Evolutionary conservation across 2,113 vertebrate species (phyloP).

Genomic region (Oryzias curvinotus): DNA sequence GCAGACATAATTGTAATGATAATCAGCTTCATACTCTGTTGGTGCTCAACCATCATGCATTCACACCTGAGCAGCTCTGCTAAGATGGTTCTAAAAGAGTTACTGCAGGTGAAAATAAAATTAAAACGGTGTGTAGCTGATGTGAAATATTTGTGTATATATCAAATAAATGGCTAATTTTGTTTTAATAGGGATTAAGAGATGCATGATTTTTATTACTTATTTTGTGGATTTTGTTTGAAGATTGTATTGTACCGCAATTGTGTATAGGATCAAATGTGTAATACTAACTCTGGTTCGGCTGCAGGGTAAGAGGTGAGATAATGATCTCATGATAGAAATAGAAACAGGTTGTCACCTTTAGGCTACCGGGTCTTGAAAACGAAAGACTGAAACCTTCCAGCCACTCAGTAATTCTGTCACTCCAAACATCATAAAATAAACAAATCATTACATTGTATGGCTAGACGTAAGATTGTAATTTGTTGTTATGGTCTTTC

Average conservation of each 20-base stretch:
- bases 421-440: too few relatives aligned
- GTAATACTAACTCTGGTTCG: conserved; percentile 22
- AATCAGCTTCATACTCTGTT: conserved; percentile 40
- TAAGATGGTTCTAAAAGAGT: not conserved
- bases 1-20: conserved; percentile 60
- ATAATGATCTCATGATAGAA: conserved; percentile 14
- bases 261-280: not conserved
- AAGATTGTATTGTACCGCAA: not conserved
- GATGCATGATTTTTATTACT: too few relatives aligned
- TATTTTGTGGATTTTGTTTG: too few relatives aligned
- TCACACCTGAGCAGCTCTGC: conserved; percentile 42
- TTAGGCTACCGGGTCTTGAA: not conserved
- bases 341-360: conserved; percentile 32
- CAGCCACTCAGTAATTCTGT: too few relatives aligned
- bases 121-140: not conserved
- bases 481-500: too few relatives aligned
- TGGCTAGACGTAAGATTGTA: too few relatives aligned
- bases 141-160: too few relatives aligned
- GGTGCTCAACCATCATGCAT: conserved; percentile 29
- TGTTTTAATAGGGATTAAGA: too few relatives aligned
- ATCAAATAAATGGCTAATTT: too few relatives aligned
- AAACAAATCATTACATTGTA: too few relatives aligned
- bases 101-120: not conserved
- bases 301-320: conserved; percentile 11
- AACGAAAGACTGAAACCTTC: too few relatives aligned